Conservation (phyloP, 2,888 invertebrate species). For the Choreutis nemorana region DNA sequence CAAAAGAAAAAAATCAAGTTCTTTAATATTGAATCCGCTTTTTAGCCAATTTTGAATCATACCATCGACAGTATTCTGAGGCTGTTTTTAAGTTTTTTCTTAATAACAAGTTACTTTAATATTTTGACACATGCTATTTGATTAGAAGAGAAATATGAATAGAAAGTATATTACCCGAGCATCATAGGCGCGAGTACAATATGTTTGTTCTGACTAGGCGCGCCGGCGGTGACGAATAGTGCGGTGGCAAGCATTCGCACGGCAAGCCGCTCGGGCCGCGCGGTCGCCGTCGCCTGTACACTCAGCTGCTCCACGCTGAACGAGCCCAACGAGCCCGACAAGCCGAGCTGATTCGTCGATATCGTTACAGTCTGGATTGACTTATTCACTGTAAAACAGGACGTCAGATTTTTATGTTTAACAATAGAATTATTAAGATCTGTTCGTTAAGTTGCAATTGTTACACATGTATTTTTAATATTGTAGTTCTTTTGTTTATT, state of each 20-base stretch:
- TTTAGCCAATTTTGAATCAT: no score
- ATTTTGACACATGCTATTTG: no score
- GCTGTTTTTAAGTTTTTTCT: no score
- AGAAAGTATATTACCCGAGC: conserved; percentile 32
- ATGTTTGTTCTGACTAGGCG: conserved; percentile 22
- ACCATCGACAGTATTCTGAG: no score
- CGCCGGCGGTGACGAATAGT: conserved; percentile 23
- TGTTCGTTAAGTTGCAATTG: no score
- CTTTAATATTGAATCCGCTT: neutral
- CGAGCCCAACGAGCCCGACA: conserved; percentile 25
- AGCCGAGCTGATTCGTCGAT: conserved; percentile 28
- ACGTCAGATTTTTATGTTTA: conserved; percentile 1
- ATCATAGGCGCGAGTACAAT: conserved; percentile 34
- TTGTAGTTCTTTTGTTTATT: no score
- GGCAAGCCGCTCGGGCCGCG: conserved; percentile 26
- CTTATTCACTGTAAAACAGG: conserved; percentile 17
- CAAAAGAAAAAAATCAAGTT: no score
- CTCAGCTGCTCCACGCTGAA: conserved; percentile 25
- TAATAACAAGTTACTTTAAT: no score
- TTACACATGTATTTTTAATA: no score
- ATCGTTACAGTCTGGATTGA: conserved; percentile 29
- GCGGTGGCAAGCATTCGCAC: conserved; percentile 24
- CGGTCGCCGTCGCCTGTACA: conserved; percentile 21
- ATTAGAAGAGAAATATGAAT: no score
- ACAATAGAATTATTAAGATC: no score